A percentile compares a stretch with the other conserved stretches of the same genome.
phyloP scores from a whole-genome alignment of 2,113 vertebrate species.

The Percopsis transmontana region DNA sequence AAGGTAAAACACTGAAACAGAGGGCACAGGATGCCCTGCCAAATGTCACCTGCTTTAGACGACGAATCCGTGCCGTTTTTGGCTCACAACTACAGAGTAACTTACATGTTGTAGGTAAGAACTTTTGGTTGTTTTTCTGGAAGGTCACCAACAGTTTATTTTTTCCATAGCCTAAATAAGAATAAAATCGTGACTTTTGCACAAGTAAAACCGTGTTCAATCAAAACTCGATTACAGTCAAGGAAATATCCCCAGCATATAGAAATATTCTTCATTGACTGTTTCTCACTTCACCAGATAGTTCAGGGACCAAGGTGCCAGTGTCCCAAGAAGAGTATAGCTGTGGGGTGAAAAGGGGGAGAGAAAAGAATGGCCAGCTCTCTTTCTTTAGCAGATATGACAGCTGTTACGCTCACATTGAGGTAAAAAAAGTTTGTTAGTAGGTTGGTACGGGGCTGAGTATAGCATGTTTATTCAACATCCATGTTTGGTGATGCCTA shows the following conservation, averaged over 20 bases:
- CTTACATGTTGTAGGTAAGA: slow-evolving; percentile 55
- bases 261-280: no score
- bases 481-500: slow-evolving; percentile 23
- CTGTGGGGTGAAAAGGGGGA: slow-evolving; percentile 58
- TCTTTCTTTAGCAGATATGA: slow-evolving; percentile 60
- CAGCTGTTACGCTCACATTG: slow-evolving; percentile 60
- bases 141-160: neutral
- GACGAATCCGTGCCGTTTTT: slow-evolving; percentile 40
- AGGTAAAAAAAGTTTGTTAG: slow-evolving; percentile 37
- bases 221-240: neutral
- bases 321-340: slow-evolving; percentile 30
- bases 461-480: neutral
- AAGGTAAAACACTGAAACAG: slow-evolving; percentile 18
- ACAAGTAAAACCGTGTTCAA: neutral
- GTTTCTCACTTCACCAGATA: slow-evolving; percentile 25
- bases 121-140: neutral
- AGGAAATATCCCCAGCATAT: neutral
- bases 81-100: slow-evolving; percentile 44
- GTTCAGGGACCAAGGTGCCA: slow-evolving; percentile 23
- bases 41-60: slow-evolving; percentile 40
- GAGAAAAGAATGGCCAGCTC: slow-evolving; percentile 38
- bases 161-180: no score
- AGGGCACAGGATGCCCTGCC: slow-evolving; percentile 26
- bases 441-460: neutral
- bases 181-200: neutral